Evolutionary conservation across 2,113 vertebrate genomes (phyloP).

Genomic region (Malurus elegans): DNA sequence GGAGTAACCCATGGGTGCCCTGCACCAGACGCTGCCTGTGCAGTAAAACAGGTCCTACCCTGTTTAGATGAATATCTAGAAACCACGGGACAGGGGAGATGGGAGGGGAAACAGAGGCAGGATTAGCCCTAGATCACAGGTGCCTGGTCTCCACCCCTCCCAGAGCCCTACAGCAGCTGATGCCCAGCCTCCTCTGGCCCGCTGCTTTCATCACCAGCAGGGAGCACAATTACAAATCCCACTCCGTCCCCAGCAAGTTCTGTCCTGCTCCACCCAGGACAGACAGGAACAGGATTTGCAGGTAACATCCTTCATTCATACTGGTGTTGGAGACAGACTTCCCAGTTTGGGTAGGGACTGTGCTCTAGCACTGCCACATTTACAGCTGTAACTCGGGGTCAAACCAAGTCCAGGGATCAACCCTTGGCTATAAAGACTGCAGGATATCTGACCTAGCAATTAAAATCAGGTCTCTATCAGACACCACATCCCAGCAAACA

Average conservation of each 20-base stretch:
- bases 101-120: neutral
- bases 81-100: neutral
- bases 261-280: neutral
- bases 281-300: neutral
- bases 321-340: neutral
- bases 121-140: neutral
- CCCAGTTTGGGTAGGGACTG: neutral
- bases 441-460: neutral
- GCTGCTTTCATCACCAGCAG: neutral
- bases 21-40: fast-evolving
- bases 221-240: neutral
- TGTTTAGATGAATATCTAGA: neutral
- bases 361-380: neutral
- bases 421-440: neutral
- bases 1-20: neutral
- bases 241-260: neutral
- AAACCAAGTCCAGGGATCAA: neutral
- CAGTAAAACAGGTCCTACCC: neutral
- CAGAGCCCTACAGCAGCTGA: neutral
- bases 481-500: neutral
- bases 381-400: neutral
- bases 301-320: neutral
- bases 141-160: neutral
- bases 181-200: neutral
- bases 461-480: neutral